These are phyloP conservation scores for Andricus grossulariae DNA, from an alignment of 1,140 invertebrate genomes.

Conservation along the genomic window DNA sequence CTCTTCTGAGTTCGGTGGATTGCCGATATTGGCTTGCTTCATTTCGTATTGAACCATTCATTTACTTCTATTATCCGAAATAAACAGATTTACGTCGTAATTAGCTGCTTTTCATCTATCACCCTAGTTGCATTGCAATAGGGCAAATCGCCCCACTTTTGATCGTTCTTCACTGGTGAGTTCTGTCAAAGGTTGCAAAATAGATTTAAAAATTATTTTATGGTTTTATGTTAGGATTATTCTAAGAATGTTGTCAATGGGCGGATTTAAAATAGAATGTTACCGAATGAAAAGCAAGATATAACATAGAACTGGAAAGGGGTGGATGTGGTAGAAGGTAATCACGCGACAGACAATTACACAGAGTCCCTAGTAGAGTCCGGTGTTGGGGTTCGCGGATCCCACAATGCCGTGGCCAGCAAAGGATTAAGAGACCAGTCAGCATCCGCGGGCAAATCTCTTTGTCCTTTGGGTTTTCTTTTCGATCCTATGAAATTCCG, in stretches of 20 bases:
- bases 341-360: slow-evolving; percentile 67
- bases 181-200: too few species aligned
- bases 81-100: slow-evolving; percentile 69
- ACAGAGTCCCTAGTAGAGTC: slow-evolving; percentile 60
- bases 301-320: background rate
- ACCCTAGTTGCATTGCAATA: background rate
- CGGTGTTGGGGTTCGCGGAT: slow-evolving; percentile 47
- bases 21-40: slow-evolving; percentile 66
- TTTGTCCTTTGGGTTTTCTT: slow-evolving; percentile 62
- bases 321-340: slow-evolving; percentile 52
- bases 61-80: slow-evolving; percentile 71
- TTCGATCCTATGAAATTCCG: slow-evolving; percentile 49
- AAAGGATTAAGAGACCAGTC: slow-evolving; percentile 66
- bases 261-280: too few species aligned
- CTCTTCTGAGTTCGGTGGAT: slow-evolving; percentile 53
- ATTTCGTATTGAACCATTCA: slow-evolving; percentile 63
- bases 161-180: too few species aligned
- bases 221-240: too few species aligned
- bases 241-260: too few species aligned
- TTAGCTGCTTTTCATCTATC: slow-evolving; percentile 60
- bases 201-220: too few species aligned
- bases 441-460: slow-evolving; percentile 54
- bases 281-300: background rate
- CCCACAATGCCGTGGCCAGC: slow-evolving; percentile 50
- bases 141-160: background rate